These are phyloP conservation scores for Anguilla anguilla DNA, from an alignment of 2,797 vertebrate species.

Conservation along the genomic window DNA sequence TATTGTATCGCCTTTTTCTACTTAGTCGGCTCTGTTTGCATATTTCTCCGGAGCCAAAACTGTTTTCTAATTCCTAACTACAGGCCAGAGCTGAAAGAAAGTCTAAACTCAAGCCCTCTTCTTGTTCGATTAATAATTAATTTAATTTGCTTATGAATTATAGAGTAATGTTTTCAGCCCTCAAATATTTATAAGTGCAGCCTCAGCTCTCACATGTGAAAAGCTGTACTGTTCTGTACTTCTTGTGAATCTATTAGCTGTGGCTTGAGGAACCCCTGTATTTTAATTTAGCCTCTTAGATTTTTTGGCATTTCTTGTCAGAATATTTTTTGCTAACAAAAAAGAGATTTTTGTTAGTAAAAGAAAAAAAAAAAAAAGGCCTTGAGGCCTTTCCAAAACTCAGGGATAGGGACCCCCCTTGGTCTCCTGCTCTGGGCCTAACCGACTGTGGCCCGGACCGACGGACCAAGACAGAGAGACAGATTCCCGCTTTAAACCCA, in stretches of 20 bases:
- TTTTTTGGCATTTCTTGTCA: neutral
- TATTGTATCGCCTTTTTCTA: neutral
- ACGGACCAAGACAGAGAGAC: neutral
- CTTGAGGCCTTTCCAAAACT: neutral
- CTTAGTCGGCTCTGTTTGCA: neutral
- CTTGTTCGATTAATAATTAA: conserved; percentile 43
- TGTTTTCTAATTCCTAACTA: neutral
- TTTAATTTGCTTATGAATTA: conserved; percentile 42
- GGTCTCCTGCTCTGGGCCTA: neutral
- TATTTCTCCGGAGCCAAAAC: neutral
- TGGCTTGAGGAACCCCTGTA: no score
- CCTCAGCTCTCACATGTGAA: neutral
- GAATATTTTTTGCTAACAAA: no score
- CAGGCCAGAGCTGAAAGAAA: conserved; percentile 24
- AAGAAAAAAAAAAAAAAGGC: neutral
- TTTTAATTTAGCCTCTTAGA: neutral
- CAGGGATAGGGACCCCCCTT: neutral
- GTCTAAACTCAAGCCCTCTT: conserved; percentile 28
- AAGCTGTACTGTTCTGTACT: conserved; percentile 7
- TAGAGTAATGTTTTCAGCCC: conserved; percentile 41
- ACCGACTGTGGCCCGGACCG: neutral
- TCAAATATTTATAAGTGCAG: conserved; percentile 41
- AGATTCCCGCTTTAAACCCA: neutral
- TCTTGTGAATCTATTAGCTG: neutral
- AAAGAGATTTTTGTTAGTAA: neutral